Evolutionary conservation across 2,797 vertebrate species (phyloP), one percentile per base, ranked within the genome.

Genomic region (Novumbra hubbsi): DNA sequence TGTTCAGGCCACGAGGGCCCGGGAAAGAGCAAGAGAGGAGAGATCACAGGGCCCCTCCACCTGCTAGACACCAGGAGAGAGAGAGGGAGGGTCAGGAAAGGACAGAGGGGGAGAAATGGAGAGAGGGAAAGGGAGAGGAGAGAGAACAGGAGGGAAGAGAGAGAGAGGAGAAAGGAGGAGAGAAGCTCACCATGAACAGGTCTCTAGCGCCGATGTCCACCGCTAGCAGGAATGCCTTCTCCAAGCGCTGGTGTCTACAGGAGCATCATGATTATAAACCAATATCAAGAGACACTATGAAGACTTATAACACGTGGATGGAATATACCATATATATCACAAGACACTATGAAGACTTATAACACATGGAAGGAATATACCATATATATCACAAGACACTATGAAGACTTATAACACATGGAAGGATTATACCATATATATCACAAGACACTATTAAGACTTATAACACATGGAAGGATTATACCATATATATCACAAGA

Each of bases 141-240:
- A 41, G n/a, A 41, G 83, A 99, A 99, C 78, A 99, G 92, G 88
- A 27, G 34, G 21, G 9, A 34, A 41, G 66, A 24, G n/a, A 12
- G 65, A 41, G 34, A n/a, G 19, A 19, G 7, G 7, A 5, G 45
- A 45, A 28, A 24, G 21, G 15, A 7, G 7, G 68, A 49, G 11
- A 16, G 45, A 21, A 67, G 5, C 34, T 93, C 80, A 94, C 93
- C 94, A 94, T 94, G 83, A 99, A 99, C 78, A 99, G 92, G 88
- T 99, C 96, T 81, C 92, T 94, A 74, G 92, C 95, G 70, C 95
- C 94, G 1, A 99, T 92, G 87, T 99, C 97, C 68, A 99, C 88
- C 38, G 98, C 97, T 5, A 99, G 93, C 68, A 99, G 94, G 90
- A 99, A 99, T 0, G 98, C 97, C 88, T 99, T 99, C 89, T 99